Evolutionary conservation across 1,140 invertebrate species (phyloP), one percentile per base, ranked within the genome.

Genomic region (Chironomus tepperi): DNA sequence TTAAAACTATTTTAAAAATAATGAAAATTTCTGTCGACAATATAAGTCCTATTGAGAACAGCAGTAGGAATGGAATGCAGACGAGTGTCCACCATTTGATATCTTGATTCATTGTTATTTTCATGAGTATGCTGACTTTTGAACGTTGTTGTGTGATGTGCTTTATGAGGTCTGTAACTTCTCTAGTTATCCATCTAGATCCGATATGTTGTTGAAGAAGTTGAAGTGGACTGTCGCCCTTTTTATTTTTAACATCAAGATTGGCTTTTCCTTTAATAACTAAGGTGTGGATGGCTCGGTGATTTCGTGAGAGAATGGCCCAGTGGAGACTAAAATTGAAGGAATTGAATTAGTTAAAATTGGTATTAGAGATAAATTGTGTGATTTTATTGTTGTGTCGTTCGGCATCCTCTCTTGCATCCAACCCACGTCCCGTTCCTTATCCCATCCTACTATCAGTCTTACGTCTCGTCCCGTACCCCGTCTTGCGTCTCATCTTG

Each of bases 241-340:
- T 83, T 75, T 88, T 85, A 83, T 90, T 90, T 18, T 88, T 88
- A 42, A 87, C 81, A 77, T 90, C 88, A 75, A 90, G 79, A 65
- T 86, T 88, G 8, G 88, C 88, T 77, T 89, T 84, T 18, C 85
- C 93, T 83, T 93, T 90, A 76, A 93, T 87, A n/a, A 96, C 84
- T 72, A 98, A 82, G 5, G 93, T 90, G 47, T 88, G 88, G 76
- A 97, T 90, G 18, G 94, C 94, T 76, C 89, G 89, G 75, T 90
- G 88, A 84, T 98, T 98, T 77, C 93, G 89, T 0, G 93, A 89
- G 76, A 92, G 86, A 74, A 96, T 93, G 6, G 96, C 95, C 92
- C 93, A 98, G 86, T 98, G 96, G 43, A 98, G 82, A 8, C 47
- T 57, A 16, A n/a, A 57, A 57, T n/a, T n/a, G n/a, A n/a, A 2